Conservation (phyloP, 1,140 invertebrate genomes). For the Dendrolimus punctatus region DNA sequence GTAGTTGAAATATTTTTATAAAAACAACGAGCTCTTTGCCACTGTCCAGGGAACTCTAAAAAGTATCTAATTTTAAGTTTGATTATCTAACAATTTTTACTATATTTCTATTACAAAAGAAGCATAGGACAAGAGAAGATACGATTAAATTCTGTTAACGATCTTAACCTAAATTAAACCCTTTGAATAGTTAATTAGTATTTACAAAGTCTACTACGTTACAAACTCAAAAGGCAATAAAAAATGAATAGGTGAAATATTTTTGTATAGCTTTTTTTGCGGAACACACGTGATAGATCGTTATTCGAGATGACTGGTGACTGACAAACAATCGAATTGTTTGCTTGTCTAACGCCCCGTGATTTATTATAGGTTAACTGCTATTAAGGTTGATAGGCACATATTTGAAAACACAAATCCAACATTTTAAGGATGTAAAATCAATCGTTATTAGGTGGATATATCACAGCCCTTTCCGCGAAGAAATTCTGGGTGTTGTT, state of each 20-base stretch:
- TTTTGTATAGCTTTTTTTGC: conserved; percentile 33
- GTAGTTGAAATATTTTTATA: too few species aligned
- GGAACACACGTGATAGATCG: conserved; percentile 26
- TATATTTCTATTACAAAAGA: too few species aligned
- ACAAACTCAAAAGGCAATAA: conserved; percentile 15
- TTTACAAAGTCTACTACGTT: conserved; percentile 23
- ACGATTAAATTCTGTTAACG: too few species aligned
- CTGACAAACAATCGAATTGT: conserved; percentile 48
- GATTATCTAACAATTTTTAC: too few species aligned
- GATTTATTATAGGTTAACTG: conserved; percentile 34
- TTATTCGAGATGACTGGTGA: conserved; percentile 28
- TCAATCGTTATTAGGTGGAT: conserved; percentile 10
- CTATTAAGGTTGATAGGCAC: conserved; percentile 3
- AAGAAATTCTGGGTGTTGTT: too few species aligned
- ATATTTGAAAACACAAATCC: conserved; percentile 7
- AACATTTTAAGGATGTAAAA: conserved; percentile 8
- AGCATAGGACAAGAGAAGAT: too few species aligned
- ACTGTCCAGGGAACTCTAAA: too few species aligned
- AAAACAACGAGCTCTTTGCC: too few species aligned
- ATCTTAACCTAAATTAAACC: conserved; percentile 8
- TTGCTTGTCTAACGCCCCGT: conserved; percentile 30
- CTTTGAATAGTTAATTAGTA: conserved; percentile 29
- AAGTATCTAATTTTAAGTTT: too few species aligned
- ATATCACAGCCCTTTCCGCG: neutral
- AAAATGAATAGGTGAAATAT: conserved; percentile 20